Evolutionary conservation across 2,113 vertebrate species (phyloP), one percentile per base, ranked within the genome.

Genomic region (Engraulis encrasicolus): DNA sequence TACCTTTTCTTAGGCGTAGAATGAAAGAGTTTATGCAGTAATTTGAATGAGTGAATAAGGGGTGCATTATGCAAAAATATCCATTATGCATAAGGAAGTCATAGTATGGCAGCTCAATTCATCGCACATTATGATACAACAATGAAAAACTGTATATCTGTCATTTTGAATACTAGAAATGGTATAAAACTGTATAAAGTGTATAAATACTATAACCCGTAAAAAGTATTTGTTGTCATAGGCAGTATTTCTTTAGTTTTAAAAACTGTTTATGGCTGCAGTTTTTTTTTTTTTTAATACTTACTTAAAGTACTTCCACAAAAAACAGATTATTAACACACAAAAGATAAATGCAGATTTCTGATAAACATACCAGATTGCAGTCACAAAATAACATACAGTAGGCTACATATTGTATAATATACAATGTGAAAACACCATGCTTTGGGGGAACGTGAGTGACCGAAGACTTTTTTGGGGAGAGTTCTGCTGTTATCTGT

Each of bases 201-300:
- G 66, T 74, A 74, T 74, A 74, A 74, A 74, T 74, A 31, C 66
- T 34, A 74, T 34, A 74, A 74, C 66, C 66, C 12, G 66, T 74
- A 74, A 74, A 74, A 74, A 34, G 61, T 36, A 74, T 31, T 74
- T 74, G 11, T 74, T 74, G 66, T 74, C 66, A 34, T 74, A 74
- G 66, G 66, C 66, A 74, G 66, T 74, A 74, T 74, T 74, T 14
- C 31, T 34, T 74, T 31, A 12, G 31, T 23, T 74, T 31, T 11
- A 23, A 66, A 66, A 66, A 66, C 61, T 71, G 61, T 34, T 34
- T 74, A 31, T 74, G 66, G 58, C 58, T 27, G 58, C 58, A 27
- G 58, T 27, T 23, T 66, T 23, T 9, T n/a, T 23, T 31, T 66
- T 12, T 12, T n/a, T 66, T 27, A 66, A 66, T 15, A 34, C 12